phyloP scores from a whole-genome alignment of 2,113 vertebrate species.

The Erythrocebus patas region DNA sequence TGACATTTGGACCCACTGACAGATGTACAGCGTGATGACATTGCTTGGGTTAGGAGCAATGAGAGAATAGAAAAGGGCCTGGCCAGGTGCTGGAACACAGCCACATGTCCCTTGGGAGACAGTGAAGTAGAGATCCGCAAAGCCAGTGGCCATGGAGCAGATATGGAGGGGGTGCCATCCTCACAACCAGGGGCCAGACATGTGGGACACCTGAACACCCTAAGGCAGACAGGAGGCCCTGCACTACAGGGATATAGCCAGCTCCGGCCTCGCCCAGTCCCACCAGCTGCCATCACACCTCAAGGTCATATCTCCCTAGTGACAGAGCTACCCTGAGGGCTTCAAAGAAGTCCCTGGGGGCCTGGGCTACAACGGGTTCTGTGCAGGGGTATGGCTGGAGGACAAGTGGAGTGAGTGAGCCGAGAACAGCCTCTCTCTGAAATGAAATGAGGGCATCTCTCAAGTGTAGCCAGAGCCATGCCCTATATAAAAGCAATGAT shows the following conservation, averaged over 20 bases:
- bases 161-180: not conserved
- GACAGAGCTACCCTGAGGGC: not conserved
- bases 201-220: not conserved
- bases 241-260: not conserved
- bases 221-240: too few relatives aligned
- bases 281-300: not conserved
- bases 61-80: not conserved
- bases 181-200: not conserved
- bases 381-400: too few relatives aligned
- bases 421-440: not conserved
- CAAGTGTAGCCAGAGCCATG: not conserved
- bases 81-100: not conserved
- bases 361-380: not conserved
- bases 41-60: not conserved
- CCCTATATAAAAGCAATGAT: slow-evolving; percentile 45
- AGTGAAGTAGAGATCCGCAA: fast-evolving
- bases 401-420: not conserved
- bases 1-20: not conserved
- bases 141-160: too few relatives aligned
- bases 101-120: too few relatives aligned
- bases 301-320: fast-evolving
- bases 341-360: not conserved
- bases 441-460: slow-evolving; percentile 49
- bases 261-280: not conserved
- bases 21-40: not conserved